Percentiles rank a stretch among this genome's conserved stretches.
Evolutionary conservation across 2,888 invertebrate genomes (phyloP).

Genomic region (Coleophora flavipennella): DNA sequence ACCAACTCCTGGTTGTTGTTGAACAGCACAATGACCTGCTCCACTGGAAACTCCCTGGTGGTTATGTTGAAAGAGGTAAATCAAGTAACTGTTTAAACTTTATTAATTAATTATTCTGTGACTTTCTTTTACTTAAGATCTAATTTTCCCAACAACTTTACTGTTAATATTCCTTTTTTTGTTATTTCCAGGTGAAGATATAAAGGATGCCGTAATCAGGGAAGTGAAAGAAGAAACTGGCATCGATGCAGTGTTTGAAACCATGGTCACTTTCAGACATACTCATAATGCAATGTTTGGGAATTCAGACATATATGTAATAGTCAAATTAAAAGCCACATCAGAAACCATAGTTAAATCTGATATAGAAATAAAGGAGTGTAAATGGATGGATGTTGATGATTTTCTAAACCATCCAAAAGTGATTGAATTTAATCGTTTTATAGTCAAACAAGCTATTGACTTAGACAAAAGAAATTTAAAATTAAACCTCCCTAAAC

Average conservation of each 20-base stretch:
- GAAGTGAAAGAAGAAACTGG: slow-evolving; percentile 95
- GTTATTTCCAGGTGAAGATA: slow-evolving; percentile 80
- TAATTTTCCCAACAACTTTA: no score
- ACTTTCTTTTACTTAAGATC: no score
- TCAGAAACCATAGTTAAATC: slow-evolving; percentile 77
- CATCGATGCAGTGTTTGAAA: slow-evolving; percentile 81
- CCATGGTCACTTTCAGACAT: slow-evolving; percentile 84
- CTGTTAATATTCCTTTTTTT: background rate
- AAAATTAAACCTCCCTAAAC: slow-evolving; percentile 71
- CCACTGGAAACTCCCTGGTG: slow-evolving; percentile 94
- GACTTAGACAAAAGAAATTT: slow-evolving; percentile 76
- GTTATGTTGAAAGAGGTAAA: slow-evolving; percentile 89
- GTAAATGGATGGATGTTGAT: slow-evolving; percentile 86
- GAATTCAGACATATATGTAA: slow-evolving; percentile 90
- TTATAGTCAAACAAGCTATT: slow-evolving; percentile 77
- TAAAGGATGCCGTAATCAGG: slow-evolving; percentile 84
- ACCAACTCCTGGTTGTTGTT: slow-evolving; percentile 85
- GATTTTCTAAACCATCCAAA: slow-evolving; percentile 80
- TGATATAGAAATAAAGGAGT: slow-evolving; percentile 82
- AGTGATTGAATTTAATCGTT: slow-evolving; percentile 80
- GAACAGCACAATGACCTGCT: slow-evolving; percentile 76
- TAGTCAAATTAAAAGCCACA: slow-evolving; percentile 80
- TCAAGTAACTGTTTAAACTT: no score
- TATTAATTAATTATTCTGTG: no score
- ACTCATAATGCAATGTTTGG: slow-evolving; percentile 82